A percentile compares a stretch with the other conserved stretches of the same genome.
phyloP scores from a whole-genome alignment of 1,140 invertebrate species.

The Forficula auricularia region DNA sequence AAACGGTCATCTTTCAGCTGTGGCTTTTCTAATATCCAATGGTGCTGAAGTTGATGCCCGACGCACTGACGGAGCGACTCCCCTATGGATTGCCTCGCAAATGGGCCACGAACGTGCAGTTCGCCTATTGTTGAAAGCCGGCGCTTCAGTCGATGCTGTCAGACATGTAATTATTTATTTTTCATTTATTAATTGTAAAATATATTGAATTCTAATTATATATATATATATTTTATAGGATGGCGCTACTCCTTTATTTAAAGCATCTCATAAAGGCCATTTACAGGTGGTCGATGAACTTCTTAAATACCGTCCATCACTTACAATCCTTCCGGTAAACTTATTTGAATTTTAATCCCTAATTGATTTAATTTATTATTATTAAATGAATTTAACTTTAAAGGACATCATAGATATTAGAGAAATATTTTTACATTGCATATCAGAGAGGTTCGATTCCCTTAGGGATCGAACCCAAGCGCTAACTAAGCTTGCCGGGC shows the following conservation, averaged over 20 bases:
- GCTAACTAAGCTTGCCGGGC: too few species aligned
- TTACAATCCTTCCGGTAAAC: slow-evolving; percentile 63
- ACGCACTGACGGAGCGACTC: slow-evolving; percentile 65
- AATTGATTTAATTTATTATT: neutral
- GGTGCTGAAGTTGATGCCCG: slow-evolving; percentile 50
- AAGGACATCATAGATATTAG: too few species aligned
- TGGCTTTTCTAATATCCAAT: slow-evolving; percentile 44
- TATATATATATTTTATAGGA: slow-evolving; percentile 39
- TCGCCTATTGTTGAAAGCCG: slow-evolving; percentile 50
- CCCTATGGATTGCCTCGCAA: slow-evolving; percentile 85
- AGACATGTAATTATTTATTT: slow-evolving; percentile 41
- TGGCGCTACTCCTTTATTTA: slow-evolving; percentile 79
- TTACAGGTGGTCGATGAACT: slow-evolving; percentile 67
- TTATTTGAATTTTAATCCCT: slow-evolving; percentile 1
- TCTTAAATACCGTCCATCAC: slow-evolving; percentile 60
- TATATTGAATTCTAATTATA: neutral
- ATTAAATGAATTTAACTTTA: too few species aligned
- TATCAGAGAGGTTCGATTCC: too few species aligned
- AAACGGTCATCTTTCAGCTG: slow-evolving; percentile 67
- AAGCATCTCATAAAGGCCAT: slow-evolving; percentile 85
- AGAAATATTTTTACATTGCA: too few species aligned
- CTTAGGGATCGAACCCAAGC: too few species aligned
- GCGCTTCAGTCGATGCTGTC: slow-evolving; percentile 60
- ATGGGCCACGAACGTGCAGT: slow-evolving; percentile 78
- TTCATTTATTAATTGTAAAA: slow-evolving; percentile 5